phyloP scores from a whole-genome alignment of 2,797 vertebrate genomes.

The Clarias laeviceps region DNA sequence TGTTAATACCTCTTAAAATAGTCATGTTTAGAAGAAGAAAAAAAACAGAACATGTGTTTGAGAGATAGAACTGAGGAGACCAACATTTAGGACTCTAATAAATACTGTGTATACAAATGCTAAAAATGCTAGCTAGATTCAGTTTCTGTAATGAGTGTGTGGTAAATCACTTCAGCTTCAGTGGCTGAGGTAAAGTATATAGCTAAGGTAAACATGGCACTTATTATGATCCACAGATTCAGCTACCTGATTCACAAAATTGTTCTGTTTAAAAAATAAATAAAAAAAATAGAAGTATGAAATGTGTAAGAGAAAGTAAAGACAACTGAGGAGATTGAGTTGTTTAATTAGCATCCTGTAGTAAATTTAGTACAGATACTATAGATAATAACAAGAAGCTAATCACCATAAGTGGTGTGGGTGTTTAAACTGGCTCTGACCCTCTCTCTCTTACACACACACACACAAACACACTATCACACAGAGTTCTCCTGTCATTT shows the following conservation, averaged over 20 bases:
- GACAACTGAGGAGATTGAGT: background rate
- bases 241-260: background rate
- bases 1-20: background rate
- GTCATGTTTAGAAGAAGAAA: background rate
- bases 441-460: background rate
- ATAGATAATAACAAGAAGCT: slow-evolving; percentile 6
- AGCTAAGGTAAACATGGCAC: background rate
- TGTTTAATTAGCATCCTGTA: background rate
- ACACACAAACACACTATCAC: background rate
- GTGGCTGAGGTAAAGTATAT: background rate
- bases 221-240: background rate
- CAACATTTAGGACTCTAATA: no score
- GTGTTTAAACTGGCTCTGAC: background rate
- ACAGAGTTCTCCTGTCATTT: background rate
- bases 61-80: background rate
- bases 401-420: background rate
- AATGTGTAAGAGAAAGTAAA: background rate
- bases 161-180: background rate
- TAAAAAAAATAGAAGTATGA: background rate
- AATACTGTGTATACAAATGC: background rate
- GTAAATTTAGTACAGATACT: slow-evolving; percentile 1
- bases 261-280: background rate
- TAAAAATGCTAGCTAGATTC: no score
- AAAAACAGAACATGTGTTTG: background rate
- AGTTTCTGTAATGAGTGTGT: background rate